phyloP scores from a whole-genome alignment of 2,797 vertebrate species.

The Poeciliopsis turneri region DNA sequence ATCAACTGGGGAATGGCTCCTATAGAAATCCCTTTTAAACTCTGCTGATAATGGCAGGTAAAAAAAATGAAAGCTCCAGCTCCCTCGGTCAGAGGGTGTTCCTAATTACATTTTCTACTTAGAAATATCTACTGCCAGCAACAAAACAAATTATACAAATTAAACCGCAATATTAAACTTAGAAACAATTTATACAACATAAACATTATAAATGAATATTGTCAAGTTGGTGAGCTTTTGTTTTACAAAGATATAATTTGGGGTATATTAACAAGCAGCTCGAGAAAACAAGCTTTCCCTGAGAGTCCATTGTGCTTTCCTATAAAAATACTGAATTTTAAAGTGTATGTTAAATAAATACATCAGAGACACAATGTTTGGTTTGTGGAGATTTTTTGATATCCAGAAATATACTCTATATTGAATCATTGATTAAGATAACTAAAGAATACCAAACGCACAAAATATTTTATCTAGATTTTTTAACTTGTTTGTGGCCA shows the following conservation, averaged over 20 bases:
- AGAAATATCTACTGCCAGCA: background rate
- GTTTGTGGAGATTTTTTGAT: background rate
- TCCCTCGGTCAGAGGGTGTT: background rate
- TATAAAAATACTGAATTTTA: background rate
- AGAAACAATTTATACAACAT: background rate
- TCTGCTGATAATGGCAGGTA: background rate
- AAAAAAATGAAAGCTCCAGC: background rate
- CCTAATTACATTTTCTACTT: background rate
- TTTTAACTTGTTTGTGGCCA: background rate
- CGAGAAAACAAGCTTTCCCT: background rate
- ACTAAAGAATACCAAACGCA: background rate
- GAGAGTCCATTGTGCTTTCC: background rate
- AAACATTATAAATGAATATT: background rate
- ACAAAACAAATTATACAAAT: background rate
- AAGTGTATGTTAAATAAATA: background rate
- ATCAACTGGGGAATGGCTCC: conserved; percentile 1
- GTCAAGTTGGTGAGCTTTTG: background rate
- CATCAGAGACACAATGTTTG: background rate
- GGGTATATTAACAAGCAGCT: background rate
- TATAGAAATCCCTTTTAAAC: conserved; percentile 1
- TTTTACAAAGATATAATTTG: background rate
- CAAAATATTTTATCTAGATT: background rate
- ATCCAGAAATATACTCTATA: conserved; percentile 1
- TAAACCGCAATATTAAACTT: background rate
- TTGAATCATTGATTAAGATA: background rate